Evolutionary conservation across 2,113 vertebrate species (phyloP).

Genomic region (Barnardius zonarius): DNA sequence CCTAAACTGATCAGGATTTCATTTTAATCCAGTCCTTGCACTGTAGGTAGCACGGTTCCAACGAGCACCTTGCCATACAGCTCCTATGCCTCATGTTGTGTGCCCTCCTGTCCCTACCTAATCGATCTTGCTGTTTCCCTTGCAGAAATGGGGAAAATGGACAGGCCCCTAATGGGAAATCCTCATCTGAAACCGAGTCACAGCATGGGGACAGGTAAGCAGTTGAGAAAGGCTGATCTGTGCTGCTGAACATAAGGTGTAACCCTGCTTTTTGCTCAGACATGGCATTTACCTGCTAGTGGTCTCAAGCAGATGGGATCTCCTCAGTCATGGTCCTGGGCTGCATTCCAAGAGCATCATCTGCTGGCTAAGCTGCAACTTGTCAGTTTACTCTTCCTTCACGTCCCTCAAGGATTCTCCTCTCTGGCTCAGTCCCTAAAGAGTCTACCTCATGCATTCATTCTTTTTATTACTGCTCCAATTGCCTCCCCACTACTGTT

Average conservation of each 20-base stretch:
- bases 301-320: not conserved
- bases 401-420: not conserved
- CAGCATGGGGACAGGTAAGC: not conserved
- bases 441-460: not conserved
- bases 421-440: not conserved
- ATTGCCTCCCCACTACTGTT: not conserved
- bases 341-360: not conserved
- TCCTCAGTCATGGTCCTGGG: not conserved
- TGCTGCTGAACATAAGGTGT: not conserved
- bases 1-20: not conserved
- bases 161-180: not conserved
- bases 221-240: not conserved
- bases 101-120: not conserved
- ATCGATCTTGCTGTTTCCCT: not conserved
- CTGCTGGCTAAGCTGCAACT: not conserved
- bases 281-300: not conserved
- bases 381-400: not conserved
- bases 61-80: not conserved
- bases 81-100: not conserved
- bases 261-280: not conserved
- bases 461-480: rapidly evolving
- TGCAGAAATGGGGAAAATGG: slow-evolving; percentile 19
- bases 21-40: not conserved
- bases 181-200: not conserved
- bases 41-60: not conserved